Conservation (phyloP, 2,797 vertebrate species). For the Epinephelus awoara region DNA sequence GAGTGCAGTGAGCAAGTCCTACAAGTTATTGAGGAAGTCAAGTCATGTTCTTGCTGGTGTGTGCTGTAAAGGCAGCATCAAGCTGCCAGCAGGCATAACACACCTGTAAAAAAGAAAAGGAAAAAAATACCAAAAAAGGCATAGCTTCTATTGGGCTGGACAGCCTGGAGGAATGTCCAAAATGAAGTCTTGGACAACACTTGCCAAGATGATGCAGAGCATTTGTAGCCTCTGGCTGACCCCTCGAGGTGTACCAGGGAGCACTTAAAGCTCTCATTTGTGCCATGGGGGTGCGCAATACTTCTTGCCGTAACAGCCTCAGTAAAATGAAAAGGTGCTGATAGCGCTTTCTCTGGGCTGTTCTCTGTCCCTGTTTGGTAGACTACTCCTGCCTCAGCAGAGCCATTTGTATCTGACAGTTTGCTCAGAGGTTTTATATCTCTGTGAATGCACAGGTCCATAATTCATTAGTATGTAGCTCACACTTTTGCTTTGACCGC, state of each 20-base stretch:
- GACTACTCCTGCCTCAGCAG: background rate
- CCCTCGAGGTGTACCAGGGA: constrained; percentile 24
- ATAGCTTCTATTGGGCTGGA: constrained; percentile 12
- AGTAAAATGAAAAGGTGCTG: constrained; percentile 44
- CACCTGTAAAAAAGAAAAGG: constrained; percentile 1
- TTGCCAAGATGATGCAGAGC: constrained; percentile 37
- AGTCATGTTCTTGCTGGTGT: constrained; percentile 10
- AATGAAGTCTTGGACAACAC: constrained; percentile 49
- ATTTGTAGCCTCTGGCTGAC: constrained; percentile 41
- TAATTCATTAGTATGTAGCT: background rate
- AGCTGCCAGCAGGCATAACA: constrained; percentile 21
- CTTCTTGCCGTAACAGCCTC: constrained; percentile 3
- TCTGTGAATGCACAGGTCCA: background rate
- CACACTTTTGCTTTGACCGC: background rate
- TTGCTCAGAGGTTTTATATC: background rate
- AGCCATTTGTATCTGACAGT: background rate
- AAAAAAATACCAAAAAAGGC: background rate
- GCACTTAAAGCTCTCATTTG: constrained; percentile 37
- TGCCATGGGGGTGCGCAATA: constrained; percentile 12
- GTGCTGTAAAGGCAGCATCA: background rate
- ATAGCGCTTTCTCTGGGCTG: background rate
- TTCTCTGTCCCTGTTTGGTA: background rate
- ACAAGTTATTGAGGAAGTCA: constrained; percentile 5
- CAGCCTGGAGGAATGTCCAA: constrained; percentile 46
- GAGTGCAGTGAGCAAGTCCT: background rate